Evolutionary conservation across 2,113 vertebrate genomes (phyloP).

Genomic region (Monopterus albus): DNA sequence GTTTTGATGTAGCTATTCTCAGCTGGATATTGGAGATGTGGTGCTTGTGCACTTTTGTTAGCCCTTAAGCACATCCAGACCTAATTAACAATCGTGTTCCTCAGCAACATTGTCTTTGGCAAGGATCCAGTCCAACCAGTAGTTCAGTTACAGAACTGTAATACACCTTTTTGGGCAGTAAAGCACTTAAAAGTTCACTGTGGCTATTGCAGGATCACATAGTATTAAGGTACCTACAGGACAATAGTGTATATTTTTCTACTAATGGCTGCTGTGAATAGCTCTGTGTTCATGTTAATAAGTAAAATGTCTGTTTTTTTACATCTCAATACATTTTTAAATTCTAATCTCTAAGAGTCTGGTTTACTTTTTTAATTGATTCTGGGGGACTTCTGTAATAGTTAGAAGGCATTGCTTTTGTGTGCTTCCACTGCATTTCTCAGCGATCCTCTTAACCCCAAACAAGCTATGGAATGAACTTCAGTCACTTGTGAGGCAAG

Average conservation of each 20-base stretch:
- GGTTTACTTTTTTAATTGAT: constrained; percentile 55
- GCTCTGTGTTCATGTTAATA: constrained; percentile 50
- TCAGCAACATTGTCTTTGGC: constrained; percentile 75
- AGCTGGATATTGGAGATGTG: constrained; percentile 64
- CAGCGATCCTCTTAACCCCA: constrained; percentile 29
- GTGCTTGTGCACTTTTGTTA: constrained; percentile 72
- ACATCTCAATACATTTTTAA: constrained; percentile 49
- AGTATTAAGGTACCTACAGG: constrained; percentile 59
- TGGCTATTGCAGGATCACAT: constrained; percentile 67
- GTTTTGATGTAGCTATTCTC: constrained; percentile 42
- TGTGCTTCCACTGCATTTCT: constrained; percentile 30
- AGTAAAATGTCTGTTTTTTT: constrained; percentile 56
- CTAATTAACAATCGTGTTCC: constrained; percentile 76
- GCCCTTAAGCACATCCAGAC: constrained; percentile 75
- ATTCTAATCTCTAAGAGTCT: constrained; percentile 45
- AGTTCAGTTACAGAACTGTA: constrained; percentile 70
- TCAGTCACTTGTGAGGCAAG: constrained; percentile 25
- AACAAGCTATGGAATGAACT: constrained; percentile 41
- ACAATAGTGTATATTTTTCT: constrained; percentile 65
- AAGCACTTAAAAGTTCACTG: constrained; percentile 70
- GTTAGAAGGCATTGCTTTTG: constrained; percentile 8
- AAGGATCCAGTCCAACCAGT: constrained; percentile 69
- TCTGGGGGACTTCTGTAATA: constrained; percentile 24
- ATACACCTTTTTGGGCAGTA: constrained; percentile 68
- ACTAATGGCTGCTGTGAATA: constrained; percentile 62